A percentile compares a stretch with the other conserved stretches of the same genome.
Conservation (phyloP, 2,113 vertebrate genomes). For the Pyxicephalus adspersus region DNA sequence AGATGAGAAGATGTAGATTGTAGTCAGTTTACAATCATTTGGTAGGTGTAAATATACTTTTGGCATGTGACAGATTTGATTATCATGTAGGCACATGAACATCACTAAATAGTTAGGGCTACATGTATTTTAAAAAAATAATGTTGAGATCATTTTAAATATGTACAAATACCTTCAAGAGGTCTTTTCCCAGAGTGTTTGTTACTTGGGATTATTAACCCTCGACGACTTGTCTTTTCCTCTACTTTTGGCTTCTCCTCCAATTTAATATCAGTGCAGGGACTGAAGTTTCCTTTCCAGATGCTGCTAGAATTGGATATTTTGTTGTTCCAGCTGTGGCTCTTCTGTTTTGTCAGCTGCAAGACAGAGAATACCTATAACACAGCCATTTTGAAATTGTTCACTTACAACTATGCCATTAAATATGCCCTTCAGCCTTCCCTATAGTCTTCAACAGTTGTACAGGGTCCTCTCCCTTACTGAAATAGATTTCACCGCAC, state of each 20-base stretch:
- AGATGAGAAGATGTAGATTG: too few species aligned
- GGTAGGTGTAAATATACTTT: too few species aligned
- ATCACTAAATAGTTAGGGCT: too few species aligned
- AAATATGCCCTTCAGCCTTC: too few species aligned
- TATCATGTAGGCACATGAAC: too few species aligned
- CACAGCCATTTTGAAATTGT: too few species aligned
- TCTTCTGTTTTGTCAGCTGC: slow-evolving; percentile 73
- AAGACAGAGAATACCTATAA: neutral
- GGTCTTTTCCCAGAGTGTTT: slow-evolving; percentile 77
- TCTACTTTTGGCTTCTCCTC: slow-evolving; percentile 69
- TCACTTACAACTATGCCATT: too few species aligned
- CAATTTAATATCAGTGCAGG: slow-evolving; percentile 33
- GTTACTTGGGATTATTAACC: slow-evolving; percentile 75
- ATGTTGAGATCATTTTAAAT: neutral
- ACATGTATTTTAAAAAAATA: neutral
- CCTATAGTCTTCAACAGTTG: too few species aligned
- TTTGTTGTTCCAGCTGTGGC: slow-evolving; percentile 74
- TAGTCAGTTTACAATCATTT: too few species aligned
- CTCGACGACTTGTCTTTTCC: slow-evolving; percentile 72
- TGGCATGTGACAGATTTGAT: too few species aligned
- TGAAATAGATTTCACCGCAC: too few species aligned
- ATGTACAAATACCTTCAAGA: slow-evolving; percentile 76
- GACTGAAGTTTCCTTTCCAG: slow-evolving; percentile 76
- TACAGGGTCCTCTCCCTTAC: too few species aligned
- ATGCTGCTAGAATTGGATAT: slow-evolving; percentile 68